Percentiles rank a stretch among this genome's conserved stretches.
Evolutionary conservation across 1,140 invertebrate species (phyloP).

Genomic region (Orius insidiosus): DNA sequence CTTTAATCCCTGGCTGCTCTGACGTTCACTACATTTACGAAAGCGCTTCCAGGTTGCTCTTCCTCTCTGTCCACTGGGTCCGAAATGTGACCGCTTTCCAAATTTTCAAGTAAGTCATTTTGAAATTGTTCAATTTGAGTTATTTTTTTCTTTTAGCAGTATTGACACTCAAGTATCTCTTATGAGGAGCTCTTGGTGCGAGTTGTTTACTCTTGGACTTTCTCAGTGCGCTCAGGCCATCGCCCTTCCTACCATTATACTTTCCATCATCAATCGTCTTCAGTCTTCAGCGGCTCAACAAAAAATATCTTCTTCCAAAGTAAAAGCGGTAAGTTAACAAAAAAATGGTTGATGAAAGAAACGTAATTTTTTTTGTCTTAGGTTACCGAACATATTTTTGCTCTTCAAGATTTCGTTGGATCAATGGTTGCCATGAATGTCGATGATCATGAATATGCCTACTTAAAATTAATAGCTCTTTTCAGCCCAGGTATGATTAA

Average conservation of each 20-base stretch:
- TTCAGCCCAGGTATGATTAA: constrained; percentile 53
- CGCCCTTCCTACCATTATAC: constrained; percentile 63
- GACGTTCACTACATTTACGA: constrained; percentile 85
- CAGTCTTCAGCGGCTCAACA: constrained; percentile 48
- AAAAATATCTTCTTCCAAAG: constrained; percentile 49
- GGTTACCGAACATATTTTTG: constrained; percentile 65
- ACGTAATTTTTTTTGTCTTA: constrained; percentile 20
- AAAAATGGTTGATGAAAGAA: no score
- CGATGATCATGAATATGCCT: constrained; percentile 71
- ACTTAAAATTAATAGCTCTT: constrained; percentile 71
- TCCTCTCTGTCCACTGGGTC: constrained; percentile 77
- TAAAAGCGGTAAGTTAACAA: constrained; percentile 37
- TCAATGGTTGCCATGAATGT: constrained; percentile 56
- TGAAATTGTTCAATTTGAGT: constrained; percentile 5
- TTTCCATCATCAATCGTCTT: constrained; percentile 55
- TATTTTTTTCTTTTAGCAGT: constrained; percentile 36
- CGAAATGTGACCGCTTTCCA: constrained; percentile 68
- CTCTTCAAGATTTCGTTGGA: constrained; percentile 66
- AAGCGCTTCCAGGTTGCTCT: constrained; percentile 72
- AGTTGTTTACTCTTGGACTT: constrained; percentile 80
- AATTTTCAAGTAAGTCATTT: constrained; percentile 41
- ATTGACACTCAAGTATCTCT: constrained; percentile 67
- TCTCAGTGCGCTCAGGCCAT: constrained; percentile 71
- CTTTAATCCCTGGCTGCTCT: constrained; percentile 59
- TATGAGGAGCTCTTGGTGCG: constrained; percentile 77